Evolutionary conservation across 2,888 invertebrate genomes (phyloP).

Genomic region (Xylophagus ater): DNA sequence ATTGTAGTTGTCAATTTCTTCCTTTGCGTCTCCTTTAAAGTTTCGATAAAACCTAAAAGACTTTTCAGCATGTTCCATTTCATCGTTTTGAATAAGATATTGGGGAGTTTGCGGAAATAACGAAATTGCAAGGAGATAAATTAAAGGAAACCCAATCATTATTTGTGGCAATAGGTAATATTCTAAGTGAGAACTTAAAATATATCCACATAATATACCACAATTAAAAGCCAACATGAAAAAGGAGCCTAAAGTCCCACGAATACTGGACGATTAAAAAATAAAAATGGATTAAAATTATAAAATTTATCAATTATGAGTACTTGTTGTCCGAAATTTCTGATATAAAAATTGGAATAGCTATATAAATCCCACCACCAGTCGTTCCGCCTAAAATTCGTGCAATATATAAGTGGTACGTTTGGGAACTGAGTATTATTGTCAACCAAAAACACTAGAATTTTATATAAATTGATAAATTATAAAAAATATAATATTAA

Average conservation of each 20-base stretch:
- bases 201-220: constrained; percentile 30
- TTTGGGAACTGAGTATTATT: constrained; percentile 27
- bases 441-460: constrained; percentile 30
- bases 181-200: constrained; percentile 26
- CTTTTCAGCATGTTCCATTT: constrained; percentile 23
- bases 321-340: constrained; percentile 32
- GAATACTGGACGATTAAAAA: constrained; percentile 23
- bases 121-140: constrained; percentile 23
- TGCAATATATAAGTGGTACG: constrained; percentile 30
- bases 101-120: constrained; percentile 32
- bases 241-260: constrained; percentile 31
- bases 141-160: constrained; percentile 25
- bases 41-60: constrained; percentile 30
- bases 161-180: constrained; percentile 29
- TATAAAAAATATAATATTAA: not conserved
- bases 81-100: constrained; percentile 23
- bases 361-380: constrained; percentile 31
- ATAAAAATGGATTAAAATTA: not conserved
- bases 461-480: not conserved
- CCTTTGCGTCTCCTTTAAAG: constrained; percentile 19
- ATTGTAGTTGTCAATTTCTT: constrained; percentile 20
- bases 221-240: constrained; percentile 29
- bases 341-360: constrained; percentile 32
- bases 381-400: constrained; percentile 29
- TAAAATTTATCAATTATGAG: not conserved